phyloP scores from a whole-genome alignment of 2,888 invertebrate genomes.

The Hirtodrosophila confusa region DNA sequence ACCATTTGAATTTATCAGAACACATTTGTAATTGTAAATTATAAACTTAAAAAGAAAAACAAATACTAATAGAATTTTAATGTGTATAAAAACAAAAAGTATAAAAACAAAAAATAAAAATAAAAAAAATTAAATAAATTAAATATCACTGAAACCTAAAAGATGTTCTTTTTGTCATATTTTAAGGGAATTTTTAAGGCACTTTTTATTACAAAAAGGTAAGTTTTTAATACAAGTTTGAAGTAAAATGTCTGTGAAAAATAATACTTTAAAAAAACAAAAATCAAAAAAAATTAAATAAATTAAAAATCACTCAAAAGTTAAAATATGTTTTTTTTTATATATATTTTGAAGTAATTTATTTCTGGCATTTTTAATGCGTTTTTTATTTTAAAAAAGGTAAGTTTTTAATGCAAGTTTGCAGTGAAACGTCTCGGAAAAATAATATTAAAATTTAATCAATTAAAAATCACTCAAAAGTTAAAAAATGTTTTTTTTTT shows the following conservation, averaged over 20 bases:
- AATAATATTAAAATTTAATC: too few species aligned
- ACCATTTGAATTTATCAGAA: conserved; percentile 59
- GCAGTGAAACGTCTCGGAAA: too few species aligned
- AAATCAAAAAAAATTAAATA: too few species aligned
- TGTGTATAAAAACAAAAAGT: conserved; percentile 51
- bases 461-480: conserved; percentile 62
- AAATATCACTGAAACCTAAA: conserved; percentile 56
- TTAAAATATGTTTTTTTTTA: background rate
- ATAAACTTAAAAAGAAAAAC: conserved; percentile 36
- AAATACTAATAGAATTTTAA: conserved; percentile 66
- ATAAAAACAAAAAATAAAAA: conserved; percentile 25
- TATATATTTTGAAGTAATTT: too few species aligned
- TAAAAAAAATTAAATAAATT: conserved; percentile 58
- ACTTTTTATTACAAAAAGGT: too few species aligned
- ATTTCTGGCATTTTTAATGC: background rate
- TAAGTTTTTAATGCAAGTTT: too few species aligned
- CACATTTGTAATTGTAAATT: conserved; percentile 63
- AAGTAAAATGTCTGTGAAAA: too few species aligned
- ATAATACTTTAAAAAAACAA: too few species aligned
- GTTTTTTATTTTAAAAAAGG: too few species aligned
- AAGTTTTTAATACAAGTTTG: too few species aligned
- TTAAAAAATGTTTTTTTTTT: background rate
- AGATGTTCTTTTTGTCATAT: too few species aligned
- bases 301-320: conserved; percentile 36
- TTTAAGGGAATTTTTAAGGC: background rate